Evolutionary conservation across 1,140 invertebrate species (phyloP).

Genomic region (Megathymus violae): DNA sequence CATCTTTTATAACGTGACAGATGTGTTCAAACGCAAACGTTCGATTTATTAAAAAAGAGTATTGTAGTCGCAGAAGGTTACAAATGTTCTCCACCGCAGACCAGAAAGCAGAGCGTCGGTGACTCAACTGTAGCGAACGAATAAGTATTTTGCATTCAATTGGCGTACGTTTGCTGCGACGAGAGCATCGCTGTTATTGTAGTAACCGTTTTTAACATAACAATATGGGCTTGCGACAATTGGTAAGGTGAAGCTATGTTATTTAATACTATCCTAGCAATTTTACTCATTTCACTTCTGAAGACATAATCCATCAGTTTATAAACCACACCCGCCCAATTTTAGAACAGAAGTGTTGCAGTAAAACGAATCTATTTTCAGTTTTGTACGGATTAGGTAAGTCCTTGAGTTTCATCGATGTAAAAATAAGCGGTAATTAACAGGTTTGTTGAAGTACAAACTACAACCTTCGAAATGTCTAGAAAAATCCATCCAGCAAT

Average conservation of each 20-base stretch:
- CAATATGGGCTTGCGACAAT: conserved; percentile 9
- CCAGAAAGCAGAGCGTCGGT: conserved; percentile 61
- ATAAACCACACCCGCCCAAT: too few species aligned
- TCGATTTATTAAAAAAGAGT: conserved; percentile 2
- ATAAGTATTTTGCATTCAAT: conserved; percentile 69
- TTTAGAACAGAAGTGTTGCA: too few species aligned
- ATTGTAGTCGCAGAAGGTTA: conserved; percentile 20
- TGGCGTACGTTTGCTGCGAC: conserved; percentile 45
- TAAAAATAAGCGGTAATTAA: too few species aligned
- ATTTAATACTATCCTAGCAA: conserved; percentile 7
- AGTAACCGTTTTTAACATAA: conserved; percentile 49
- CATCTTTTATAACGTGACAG: too few species aligned
- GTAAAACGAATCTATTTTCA: too few species aligned
- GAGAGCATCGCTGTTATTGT: conserved; percentile 55
- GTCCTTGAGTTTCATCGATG: too few species aligned
- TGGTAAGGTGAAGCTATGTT: background rate
- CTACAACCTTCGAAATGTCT: too few species aligned
- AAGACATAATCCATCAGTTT: background rate
- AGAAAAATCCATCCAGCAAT: too few species aligned
- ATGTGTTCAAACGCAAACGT: too few species aligned
- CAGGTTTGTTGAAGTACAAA: too few species aligned
- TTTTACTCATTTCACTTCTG: background rate
- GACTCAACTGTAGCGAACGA: conserved; percentile 69
- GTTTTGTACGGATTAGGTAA: too few species aligned
- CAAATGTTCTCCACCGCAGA: conserved; percentile 10